Percentiles rank a stretch among this genome's conserved stretches.
Evolutionary conservation across 2,113 vertebrate genomes (phyloP).

Genomic region (Nannobrachium achirus): DNA sequence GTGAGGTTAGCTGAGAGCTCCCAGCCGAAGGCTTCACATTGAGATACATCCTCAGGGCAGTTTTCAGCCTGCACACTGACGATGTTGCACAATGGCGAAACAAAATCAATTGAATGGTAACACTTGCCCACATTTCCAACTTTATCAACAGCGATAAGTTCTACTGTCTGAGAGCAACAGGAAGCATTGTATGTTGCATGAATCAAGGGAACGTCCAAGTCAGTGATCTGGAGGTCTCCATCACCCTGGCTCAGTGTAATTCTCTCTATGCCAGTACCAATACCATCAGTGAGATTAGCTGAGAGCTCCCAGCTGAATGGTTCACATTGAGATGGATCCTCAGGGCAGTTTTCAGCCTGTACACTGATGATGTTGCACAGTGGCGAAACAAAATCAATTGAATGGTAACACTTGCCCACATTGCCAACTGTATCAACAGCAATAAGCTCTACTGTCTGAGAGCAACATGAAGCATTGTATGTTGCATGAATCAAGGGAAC

Average conservation of each 20-base stretch:
- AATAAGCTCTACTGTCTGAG: conserved; percentile 63
- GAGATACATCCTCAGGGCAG: too few species aligned
- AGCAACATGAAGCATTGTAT: conserved; percentile 75
- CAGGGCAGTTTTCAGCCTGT: conserved; percentile 45
- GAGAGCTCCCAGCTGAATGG: conserved; percentile 59
- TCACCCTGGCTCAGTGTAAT: conserved; percentile 51
- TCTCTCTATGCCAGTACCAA: conserved; percentile 60
- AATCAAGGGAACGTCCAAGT: too few species aligned
- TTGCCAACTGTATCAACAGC: conserved; percentile 74
- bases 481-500: conserved; percentile 14
- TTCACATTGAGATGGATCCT: conserved; percentile 48
- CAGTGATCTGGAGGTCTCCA: too few species aligned
- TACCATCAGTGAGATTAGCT: conserved; percentile 70
- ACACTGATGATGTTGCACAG: conserved; percentile 51
- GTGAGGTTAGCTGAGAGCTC: too few species aligned
- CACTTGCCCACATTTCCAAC: too few species aligned
- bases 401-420: conserved; percentile 71
- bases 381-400: conserved; percentile 49
- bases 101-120: too few species aligned
- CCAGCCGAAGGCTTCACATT: too few species aligned
- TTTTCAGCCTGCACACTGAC: too few species aligned
- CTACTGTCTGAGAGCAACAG: too few species aligned
- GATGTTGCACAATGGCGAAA: too few species aligned
- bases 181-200: too few species aligned
- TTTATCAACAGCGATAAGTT: too few species aligned